Evolutionary conservation across 23 tunicate genomes (phyloP), one percentile per base, ranked within the genome.

Genomic region (Ciona savignyi): DNA sequence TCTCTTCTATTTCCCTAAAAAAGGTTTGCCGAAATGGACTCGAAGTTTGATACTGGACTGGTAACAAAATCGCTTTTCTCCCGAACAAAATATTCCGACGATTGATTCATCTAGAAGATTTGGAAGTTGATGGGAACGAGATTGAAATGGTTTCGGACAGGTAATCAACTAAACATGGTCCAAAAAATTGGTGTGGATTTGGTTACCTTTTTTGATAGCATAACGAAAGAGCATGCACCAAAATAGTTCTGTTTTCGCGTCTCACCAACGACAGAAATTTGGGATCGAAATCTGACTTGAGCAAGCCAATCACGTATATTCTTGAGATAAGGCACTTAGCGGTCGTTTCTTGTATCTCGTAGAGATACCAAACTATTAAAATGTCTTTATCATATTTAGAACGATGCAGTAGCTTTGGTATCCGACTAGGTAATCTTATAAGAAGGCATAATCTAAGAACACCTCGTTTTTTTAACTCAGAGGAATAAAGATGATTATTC

Each of bases 101-200:
- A 23, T 49, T 78, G 30, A 35, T 42, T 2, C 35, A 78, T 31
- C 29, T 78, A 30, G 82, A 78, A 32, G 74, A 61, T 3, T 29
- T 78, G 26, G 82, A 78, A 30, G 23, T 78, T 27, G 61, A 48
- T 62, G 74, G 72, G 27, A 62, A 62, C 31, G 63, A 62, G 23
- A 29, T 62, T 23, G 69, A 61, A 32, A 49, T 27, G 20, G 30
- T 74, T 9, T 34, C 73, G 33, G 73, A 69, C 9, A 49, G 48
- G 73, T 69, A 72, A 48, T 49, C 61, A 49, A 49, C 20, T 49
- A 11, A 49, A 20, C 19, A 15, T 11, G 15, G 15, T 49, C 19
- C 61, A 15, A 49, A 49, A 49, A 49, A 49, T 15, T 15, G 15
- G 20, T 49, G 61, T 11, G 20, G 20, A 49, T 15, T 49, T 49